Percentiles rank a stretch among this genome's conserved stretches.
Evolutionary conservation across 2,797 vertebrate species (phyloP).

Genomic region (Antrozous pallidus): DNA sequence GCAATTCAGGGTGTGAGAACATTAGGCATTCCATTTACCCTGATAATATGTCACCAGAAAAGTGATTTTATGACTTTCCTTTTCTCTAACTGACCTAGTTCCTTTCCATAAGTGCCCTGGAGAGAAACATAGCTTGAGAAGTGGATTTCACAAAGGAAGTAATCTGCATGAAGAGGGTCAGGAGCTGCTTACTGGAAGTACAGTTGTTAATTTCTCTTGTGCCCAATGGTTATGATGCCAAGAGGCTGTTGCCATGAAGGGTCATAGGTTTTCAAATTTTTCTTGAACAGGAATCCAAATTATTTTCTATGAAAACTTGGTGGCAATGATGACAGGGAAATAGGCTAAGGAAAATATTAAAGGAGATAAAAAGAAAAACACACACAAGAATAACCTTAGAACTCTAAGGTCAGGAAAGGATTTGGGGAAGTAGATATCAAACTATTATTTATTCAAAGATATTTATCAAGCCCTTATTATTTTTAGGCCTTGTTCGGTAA

Average conservation of each 20-base stretch:
- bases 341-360: neutral
- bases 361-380: neutral
- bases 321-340: neutral
- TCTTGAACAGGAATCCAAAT: neutral
- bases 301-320: neutral
- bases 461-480: neutral
- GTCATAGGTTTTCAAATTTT: neutral
- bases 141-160: neutral
- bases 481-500: neutral
- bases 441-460: neutral
- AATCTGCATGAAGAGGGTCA: neutral
- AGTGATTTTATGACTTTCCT: conserved; percentile 15
- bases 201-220: neutral
- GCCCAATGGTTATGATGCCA: neutral
- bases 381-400: neutral
- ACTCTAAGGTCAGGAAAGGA: neutral
- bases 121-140: neutral
- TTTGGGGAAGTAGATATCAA: neutral
- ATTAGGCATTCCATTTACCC: neutral
- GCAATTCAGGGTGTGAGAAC: neutral
- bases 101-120: neutral
- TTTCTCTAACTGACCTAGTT: neutral
- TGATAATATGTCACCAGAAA: neutral
- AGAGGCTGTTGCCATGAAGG: neutral
- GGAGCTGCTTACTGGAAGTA: neutral